Evolutionary conservation across 2,888 invertebrate species (phyloP).

Genomic region (Sinotaia quadrata): DNA sequence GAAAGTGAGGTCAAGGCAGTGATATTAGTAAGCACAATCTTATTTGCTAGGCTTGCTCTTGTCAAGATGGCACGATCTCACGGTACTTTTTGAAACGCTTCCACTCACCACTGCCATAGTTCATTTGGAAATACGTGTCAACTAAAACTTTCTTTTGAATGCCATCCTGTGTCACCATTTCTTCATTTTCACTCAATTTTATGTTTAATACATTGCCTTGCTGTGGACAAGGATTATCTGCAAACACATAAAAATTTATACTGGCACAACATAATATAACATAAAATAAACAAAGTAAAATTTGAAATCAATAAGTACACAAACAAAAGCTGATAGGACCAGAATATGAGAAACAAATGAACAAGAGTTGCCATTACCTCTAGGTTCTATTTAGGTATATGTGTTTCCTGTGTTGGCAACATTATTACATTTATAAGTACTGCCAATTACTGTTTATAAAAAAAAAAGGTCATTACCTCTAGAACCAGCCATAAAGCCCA

Average conservation of each 20-base stretch:
- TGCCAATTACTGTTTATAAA: too few species aligned
- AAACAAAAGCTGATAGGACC: not conserved
- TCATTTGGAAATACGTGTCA: conserved; percentile 98
- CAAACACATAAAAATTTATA: too few species aligned
- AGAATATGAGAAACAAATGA: not conserved
- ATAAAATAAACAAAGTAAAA: too few species aligned
- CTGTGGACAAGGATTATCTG: conserved; percentile 97
- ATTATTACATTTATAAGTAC: too few species aligned
- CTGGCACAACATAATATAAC: too few species aligned
- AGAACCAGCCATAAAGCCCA: conserved; percentile 99
- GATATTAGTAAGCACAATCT: too few species aligned
- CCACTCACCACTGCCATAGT: conserved; percentile 98
- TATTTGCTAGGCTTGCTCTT: not conserved
- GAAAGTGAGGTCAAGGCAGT: too few species aligned
- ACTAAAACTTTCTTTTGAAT: conserved; percentile 84
- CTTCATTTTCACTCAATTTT: conserved; percentile 91
- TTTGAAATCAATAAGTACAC: not conserved
- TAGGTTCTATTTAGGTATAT: not conserved
- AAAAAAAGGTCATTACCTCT: conserved; percentile 78
- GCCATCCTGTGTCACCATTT: conserved; percentile 86
- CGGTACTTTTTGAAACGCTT: conserved; percentile 90
- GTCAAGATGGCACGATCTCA: conserved; percentile 49
- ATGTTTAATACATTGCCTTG: conserved; percentile 96
- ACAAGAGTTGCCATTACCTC: not conserved
- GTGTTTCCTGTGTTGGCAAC: too few species aligned